Evolutionary conservation across 2,113 vertebrate genomes (phyloP).

Genomic region (Eleginops maclovinus): DNA sequence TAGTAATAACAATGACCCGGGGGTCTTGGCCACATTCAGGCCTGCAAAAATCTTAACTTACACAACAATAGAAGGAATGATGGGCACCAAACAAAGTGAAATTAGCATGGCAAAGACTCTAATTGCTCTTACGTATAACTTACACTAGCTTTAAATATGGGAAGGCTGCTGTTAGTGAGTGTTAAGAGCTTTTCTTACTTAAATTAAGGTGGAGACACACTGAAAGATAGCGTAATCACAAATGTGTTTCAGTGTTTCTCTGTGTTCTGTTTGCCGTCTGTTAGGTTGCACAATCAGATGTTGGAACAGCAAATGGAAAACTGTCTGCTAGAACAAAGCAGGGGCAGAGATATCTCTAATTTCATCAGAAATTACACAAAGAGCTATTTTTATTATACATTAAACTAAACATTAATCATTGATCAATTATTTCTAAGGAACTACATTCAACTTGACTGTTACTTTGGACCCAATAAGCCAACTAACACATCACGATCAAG

Average conservation of each 20-base stretch:
- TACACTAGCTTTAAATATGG: constrained; percentile 46
- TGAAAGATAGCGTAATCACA: constrained; percentile 16
- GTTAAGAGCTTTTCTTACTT: constrained; percentile 62
- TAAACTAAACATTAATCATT: constrained; percentile 26
- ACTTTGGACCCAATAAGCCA: background rate
- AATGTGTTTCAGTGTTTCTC: constrained; percentile 30
- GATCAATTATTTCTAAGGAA: constrained; percentile 34
- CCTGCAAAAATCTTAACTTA: constrained; percentile 50
- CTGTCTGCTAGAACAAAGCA: constrained; percentile 33
- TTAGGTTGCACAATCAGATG: constrained; percentile 45
- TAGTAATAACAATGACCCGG: constrained; percentile 52
- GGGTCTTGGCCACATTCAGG: constrained; percentile 42
- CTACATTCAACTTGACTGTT: background rate
- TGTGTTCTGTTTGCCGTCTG: constrained; percentile 25
- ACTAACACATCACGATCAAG: background rate
- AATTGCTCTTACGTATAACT: constrained; percentile 35
- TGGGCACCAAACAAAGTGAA: constrained; percentile 60
- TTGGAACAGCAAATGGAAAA: constrained; percentile 55
- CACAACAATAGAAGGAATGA: constrained; percentile 68
- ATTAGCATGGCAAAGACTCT: constrained; percentile 55
- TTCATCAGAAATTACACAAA: constrained; percentile 33
- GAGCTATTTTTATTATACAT: constrained; percentile 25
- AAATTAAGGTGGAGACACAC: constrained; percentile 41
- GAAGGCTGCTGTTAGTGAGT: constrained; percentile 38
- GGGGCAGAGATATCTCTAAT: constrained; percentile 30